phyloP scores from a whole-genome alignment of 2,888 invertebrate species.

The Calameuta pallipes region DNA sequence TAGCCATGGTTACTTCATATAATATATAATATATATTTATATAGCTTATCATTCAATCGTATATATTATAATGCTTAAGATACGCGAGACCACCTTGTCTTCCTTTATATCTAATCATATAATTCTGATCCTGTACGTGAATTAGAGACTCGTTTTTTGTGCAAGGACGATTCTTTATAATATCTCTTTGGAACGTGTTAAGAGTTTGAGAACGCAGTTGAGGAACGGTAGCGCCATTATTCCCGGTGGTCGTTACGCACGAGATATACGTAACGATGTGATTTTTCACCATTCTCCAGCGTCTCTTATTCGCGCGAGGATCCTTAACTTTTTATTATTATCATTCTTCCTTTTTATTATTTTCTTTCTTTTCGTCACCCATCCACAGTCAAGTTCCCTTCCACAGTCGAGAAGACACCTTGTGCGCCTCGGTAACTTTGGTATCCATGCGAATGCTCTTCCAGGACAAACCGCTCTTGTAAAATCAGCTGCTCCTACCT shows the following conservation, averaged over 20 bases:
- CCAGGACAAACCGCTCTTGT: neutral
- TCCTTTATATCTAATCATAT: neutral
- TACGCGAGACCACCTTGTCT: neutral
- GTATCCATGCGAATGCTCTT: neutral
- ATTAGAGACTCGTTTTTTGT: neutral
- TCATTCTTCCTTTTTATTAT: neutral
- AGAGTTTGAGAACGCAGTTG: neutral
- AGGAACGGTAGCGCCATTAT: neutral
- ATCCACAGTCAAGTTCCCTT: neutral
- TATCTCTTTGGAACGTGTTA: neutral
- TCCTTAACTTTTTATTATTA: neutral
- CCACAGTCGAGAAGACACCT: neutral
- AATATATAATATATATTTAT: neutral
- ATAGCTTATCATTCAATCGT: neutral
- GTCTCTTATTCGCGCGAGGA: neutral
- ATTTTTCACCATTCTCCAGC: neutral
- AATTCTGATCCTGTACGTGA: neutral
- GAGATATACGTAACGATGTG: neutral
- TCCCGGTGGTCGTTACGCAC: neutral
- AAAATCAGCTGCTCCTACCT: slow-evolving; percentile 8
- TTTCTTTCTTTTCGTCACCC: neutral
- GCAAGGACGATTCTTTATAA: neutral
- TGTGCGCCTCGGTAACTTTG: neutral
- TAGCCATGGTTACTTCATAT: neutral
- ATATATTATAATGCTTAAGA: neutral